Conservation (phyloP, 2,797 vertebrate species). For the Platalea minor region DNA sequence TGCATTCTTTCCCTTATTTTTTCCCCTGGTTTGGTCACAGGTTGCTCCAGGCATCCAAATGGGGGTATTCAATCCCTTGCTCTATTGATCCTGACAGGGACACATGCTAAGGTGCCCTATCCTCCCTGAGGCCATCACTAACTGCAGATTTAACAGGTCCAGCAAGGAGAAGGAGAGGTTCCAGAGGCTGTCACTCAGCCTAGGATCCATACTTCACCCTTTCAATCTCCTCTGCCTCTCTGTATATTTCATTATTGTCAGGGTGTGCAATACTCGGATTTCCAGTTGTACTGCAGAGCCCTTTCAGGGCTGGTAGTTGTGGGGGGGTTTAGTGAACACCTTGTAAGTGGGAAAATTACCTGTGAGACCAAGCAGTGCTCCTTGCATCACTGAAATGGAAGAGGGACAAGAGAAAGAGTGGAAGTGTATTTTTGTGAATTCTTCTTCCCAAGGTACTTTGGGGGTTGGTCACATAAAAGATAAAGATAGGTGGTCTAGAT, state of each 20-base stretch:
- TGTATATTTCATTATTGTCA: background rate
- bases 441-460: background rate
- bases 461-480: background rate
- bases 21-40: conserved; percentile 34
- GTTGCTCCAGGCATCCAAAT: conserved; percentile 49
- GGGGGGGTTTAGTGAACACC: background rate
- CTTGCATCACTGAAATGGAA: background rate
- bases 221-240: background rate
- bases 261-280: background rate
- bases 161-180: conserved; percentile 20
- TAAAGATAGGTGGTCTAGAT: background rate
- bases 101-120: conserved; percentile 31
- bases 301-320: background rate
- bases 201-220: background rate
- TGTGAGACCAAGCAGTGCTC: background rate
- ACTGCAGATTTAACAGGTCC: conserved; percentile 47
- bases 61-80: conserved; percentile 36
- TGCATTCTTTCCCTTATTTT: conserved; percentile 50
- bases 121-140: conserved; percentile 28
- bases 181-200: background rate
- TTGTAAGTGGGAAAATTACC: background rate
- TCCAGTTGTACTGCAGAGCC: background rate
- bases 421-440: background rate
- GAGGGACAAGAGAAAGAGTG: background rate
- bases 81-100: conserved; percentile 62